These are phyloP conservation scores for Serripes groenlandicus DNA, from an alignment of 2,888 invertebrate genomes.

Conservation along the genomic window DNA sequence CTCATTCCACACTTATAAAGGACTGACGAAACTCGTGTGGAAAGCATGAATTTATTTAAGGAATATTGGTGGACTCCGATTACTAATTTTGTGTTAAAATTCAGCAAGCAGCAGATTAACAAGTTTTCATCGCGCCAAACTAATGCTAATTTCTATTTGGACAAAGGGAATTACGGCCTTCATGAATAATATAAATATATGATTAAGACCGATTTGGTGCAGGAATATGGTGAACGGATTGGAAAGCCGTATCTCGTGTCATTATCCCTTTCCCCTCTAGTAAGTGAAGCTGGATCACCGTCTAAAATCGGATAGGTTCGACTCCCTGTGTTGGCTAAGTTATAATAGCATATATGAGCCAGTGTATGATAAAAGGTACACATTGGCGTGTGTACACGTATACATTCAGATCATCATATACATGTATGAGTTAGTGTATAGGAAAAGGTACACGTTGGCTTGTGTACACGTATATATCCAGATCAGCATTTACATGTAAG, in stretches of 20 bases:
- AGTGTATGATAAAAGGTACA: too few relatives aligned
- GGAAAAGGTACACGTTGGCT: too few relatives aligned
- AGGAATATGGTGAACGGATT: slow-evolving; percentile 60
- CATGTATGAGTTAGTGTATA: too few relatives aligned
- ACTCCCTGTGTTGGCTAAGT: too few relatives aligned
- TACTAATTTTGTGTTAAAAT: slow-evolving; percentile 78
- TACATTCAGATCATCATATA: too few relatives aligned
- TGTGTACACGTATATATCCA: too few relatives aligned
- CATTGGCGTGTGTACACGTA: too few relatives aligned
- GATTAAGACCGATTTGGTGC: slow-evolving; percentile 69
- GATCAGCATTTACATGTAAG: too few relatives aligned
- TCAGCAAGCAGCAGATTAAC: slow-evolving; percentile 75
- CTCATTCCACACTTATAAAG: slow-evolving; percentile 64
- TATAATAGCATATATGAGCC: too few relatives aligned
- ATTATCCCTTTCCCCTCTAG: background rate
- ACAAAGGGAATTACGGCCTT: slow-evolving; percentile 75
- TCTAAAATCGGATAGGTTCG: too few relatives aligned
- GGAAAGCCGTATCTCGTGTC: slow-evolving; percentile 19
- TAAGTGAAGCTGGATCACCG: too few relatives aligned
- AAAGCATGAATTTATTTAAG: slow-evolving; percentile 75
- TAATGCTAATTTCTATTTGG: slow-evolving; percentile 78
- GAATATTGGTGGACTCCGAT: slow-evolving; percentile 70
- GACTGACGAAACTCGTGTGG: slow-evolving; percentile 68
- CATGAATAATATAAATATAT: slow-evolving; percentile 79
- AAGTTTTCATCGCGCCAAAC: slow-evolving; percentile 73